Conservation (phyloP, 2,797 vertebrate genomes). For the Mus spretus region DNA sequence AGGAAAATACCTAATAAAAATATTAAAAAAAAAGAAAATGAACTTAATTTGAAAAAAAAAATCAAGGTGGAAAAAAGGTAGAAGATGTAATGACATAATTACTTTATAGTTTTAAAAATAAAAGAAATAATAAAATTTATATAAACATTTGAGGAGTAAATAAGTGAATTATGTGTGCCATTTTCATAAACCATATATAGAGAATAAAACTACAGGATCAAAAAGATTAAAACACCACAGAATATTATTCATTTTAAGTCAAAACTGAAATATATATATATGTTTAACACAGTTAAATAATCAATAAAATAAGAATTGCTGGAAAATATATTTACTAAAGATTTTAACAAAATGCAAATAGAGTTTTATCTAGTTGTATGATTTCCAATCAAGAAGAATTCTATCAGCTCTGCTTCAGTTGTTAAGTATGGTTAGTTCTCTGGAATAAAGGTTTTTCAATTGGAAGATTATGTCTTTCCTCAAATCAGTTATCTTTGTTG, state of each 20-base stretch:
- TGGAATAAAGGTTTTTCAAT: background rate
- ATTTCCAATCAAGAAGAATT: background rate
- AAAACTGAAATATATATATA: background rate
- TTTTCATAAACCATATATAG: background rate
- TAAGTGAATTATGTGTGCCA: background rate
- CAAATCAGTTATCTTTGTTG: accelerated
- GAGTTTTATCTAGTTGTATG: background rate
- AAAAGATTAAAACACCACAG: background rate
- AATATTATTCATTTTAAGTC: background rate
- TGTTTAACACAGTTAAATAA: background rate
- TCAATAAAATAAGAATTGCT: background rate
- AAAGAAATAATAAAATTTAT: background rate
- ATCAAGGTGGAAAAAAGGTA: too few species aligned
- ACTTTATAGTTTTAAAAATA: background rate
- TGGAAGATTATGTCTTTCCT: background rate
- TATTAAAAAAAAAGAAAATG: background rate
- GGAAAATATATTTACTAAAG: background rate
- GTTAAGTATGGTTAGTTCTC: background rate
- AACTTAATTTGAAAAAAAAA: background rate
- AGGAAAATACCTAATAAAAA: too few species aligned
- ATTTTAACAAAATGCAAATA: background rate
- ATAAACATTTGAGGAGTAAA: background rate
- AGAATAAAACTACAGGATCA: background rate
- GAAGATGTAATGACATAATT: background rate
- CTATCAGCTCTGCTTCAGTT: background rate